A percentile compares a stretch with the other conserved stretches of the same genome.
Evolutionary conservation across 2,888 invertebrate species (phyloP).

Genomic region (Ommatoiulus sabulosus): DNA sequence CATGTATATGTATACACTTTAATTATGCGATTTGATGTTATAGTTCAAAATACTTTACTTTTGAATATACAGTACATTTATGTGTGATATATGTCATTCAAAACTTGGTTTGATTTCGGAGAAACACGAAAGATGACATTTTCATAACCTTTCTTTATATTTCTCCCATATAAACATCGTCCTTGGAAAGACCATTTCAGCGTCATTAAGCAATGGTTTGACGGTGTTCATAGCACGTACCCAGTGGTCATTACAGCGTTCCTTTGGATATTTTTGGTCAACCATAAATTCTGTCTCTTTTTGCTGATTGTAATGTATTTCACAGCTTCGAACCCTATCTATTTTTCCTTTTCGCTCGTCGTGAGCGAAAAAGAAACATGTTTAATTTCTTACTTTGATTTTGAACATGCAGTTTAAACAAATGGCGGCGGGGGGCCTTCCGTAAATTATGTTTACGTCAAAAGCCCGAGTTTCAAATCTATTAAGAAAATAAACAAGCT

Average conservation of each 20-base stretch:
- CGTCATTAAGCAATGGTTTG: background rate
- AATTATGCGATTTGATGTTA: too few relatives aligned
- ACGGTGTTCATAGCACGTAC: background rate
- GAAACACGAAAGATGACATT: background rate
- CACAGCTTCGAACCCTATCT: background rate
- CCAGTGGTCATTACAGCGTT: background rate
- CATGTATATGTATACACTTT: too few relatives aligned
- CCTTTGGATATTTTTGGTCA: background rate
- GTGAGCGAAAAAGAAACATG: background rate
- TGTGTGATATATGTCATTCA: too few relatives aligned
- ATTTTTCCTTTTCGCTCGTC: background rate
- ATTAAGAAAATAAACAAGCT: background rate
- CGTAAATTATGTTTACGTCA: background rate
- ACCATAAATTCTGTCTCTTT: background rate
- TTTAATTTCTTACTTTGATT: background rate
- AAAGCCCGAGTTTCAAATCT: background rate
- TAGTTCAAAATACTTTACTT: too few relatives aligned
- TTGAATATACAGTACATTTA: too few relatives aligned
- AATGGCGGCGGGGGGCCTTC: slow-evolving; percentile 5
- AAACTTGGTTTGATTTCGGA: too few relatives aligned
- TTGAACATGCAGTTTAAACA: background rate
- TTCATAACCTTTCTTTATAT: background rate
- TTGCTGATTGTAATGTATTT: background rate
- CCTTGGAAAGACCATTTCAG: background rate
- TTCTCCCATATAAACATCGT: background rate